Conservation (phyloP, 2,888 invertebrate genomes). For the Lasioglossum marginatum region DNA sequence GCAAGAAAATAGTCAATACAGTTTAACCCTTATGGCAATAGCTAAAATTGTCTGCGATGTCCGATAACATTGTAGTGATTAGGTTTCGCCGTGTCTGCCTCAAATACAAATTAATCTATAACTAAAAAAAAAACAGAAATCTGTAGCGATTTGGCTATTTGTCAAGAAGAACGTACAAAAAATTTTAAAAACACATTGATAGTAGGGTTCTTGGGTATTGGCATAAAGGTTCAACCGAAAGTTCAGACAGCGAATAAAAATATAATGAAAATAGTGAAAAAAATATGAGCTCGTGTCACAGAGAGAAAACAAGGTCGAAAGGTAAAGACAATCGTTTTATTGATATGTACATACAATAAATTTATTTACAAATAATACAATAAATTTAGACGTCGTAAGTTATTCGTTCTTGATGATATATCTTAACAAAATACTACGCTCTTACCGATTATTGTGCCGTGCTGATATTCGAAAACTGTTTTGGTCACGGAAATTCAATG, state of each 20-base stretch:
- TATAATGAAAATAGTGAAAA: background rate
- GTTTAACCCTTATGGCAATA: background rate
- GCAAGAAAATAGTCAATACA: background rate
- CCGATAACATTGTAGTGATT: too few relatives aligned
- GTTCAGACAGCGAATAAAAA: background rate
- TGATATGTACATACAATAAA: conserved; percentile 84
- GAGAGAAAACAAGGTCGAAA: conserved; percentile 9
- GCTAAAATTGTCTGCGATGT: background rate
- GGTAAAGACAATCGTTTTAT: conserved; percentile 81
- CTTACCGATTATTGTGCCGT: conserved; percentile 78
- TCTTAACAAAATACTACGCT: conserved; percentile 80
- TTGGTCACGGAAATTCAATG: conserved; percentile 79
- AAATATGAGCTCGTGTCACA: background rate
- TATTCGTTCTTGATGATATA: conserved; percentile 72
- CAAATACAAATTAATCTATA: background rate
- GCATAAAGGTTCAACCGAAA: background rate
- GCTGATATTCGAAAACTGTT: conserved; percentile 76
- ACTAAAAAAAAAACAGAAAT: background rate
- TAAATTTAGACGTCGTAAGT: conserved; percentile 72
- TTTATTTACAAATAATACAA: conserved; percentile 82
- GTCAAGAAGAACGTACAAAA: background rate
- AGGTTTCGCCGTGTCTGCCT: too few relatives aligned
- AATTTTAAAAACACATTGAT: background rate
- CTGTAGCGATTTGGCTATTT: background rate
- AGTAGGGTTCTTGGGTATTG: background rate